These are phyloP conservation scores for Trichogramma evanescens DNA, from an alignment of 2,888 invertebrate species.

Conservation along the genomic window DNA sequence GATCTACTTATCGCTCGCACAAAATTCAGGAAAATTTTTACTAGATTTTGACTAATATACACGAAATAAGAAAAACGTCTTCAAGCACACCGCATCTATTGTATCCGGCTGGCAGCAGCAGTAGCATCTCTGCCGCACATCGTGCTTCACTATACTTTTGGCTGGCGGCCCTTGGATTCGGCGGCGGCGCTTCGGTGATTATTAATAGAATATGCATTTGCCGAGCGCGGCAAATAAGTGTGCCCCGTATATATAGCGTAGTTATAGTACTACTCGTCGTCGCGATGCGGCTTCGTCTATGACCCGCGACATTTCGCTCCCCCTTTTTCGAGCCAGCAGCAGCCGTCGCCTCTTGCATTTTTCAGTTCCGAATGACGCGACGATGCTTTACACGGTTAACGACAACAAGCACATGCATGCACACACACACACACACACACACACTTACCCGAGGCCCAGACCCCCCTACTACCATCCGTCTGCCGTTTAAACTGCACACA, in stretches of 20 bases:
- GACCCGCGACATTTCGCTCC: slow-evolving; percentile 5
- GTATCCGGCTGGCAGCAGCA: too few species aligned
- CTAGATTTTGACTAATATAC: too few species aligned
- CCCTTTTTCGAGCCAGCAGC: not conserved
- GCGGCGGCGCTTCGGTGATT: slow-evolving; percentile 3
- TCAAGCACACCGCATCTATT: too few species aligned
- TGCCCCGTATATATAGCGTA: not conserved
- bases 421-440: too few species aligned
- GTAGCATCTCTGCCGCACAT: not conserved
- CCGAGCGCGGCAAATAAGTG: not conserved
- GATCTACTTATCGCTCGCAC: too few species aligned
- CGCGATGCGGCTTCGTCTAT: not conserved
- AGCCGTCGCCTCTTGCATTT: slow-evolving; percentile 11
- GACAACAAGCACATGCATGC: too few species aligned
- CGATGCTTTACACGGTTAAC: not conserved
- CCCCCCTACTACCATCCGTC: too few species aligned
- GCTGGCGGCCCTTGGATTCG: not conserved
- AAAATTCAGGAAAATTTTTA: too few species aligned
- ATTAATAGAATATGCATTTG: slow-evolving; percentile 21
- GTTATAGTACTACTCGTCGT: not conserved
- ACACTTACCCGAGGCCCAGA: too few species aligned
- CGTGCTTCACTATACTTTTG: not conserved
- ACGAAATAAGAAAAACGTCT: too few species aligned
- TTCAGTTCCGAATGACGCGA: slow-evolving; percentile 6
- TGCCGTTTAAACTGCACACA: too few species aligned